phyloP scores from a whole-genome alignment of 1,140 invertebrate genomes.

The Plodia interpunctella region DNA sequence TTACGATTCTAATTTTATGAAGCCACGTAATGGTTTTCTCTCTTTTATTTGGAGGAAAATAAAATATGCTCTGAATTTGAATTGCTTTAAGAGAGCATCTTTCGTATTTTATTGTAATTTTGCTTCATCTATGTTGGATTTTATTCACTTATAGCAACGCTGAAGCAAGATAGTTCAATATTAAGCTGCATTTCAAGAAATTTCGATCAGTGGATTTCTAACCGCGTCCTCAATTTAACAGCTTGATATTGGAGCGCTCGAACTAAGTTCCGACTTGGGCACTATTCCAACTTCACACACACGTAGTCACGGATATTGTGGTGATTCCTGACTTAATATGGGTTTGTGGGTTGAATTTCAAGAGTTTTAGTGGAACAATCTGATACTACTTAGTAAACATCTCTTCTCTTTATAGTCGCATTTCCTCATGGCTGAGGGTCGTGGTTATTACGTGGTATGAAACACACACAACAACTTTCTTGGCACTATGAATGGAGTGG shows the following conservation, averaged over 20 bases:
- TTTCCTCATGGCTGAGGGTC: too few species aligned
- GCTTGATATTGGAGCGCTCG: background rate
- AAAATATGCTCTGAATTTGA: background rate
- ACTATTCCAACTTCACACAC: background rate
- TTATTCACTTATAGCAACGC: background rate
- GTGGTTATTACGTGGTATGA: too few species aligned
- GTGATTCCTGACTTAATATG: background rate
- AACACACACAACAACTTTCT: too few species aligned
- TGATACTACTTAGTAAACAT: too few species aligned
- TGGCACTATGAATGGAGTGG: too few species aligned
- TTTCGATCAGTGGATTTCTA: background rate
- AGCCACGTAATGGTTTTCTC: background rate
- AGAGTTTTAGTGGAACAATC: too few species aligned
- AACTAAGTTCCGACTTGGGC: background rate
- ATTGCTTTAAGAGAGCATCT: background rate
- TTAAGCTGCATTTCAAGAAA: background rate
- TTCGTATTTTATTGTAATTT: background rate
- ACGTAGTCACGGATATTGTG: background rate
- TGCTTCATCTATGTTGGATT: background rate
- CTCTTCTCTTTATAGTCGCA: too few species aligned
- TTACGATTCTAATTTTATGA: constrained; percentile 6
- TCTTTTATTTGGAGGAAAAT: background rate
- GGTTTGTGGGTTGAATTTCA: too few species aligned
- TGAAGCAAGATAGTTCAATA: background rate
- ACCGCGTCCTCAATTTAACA: background rate